Base-by-base conservation (phyloP, 2,113 vertebrate genomes). In the Phasianus colchicus region DNA sequence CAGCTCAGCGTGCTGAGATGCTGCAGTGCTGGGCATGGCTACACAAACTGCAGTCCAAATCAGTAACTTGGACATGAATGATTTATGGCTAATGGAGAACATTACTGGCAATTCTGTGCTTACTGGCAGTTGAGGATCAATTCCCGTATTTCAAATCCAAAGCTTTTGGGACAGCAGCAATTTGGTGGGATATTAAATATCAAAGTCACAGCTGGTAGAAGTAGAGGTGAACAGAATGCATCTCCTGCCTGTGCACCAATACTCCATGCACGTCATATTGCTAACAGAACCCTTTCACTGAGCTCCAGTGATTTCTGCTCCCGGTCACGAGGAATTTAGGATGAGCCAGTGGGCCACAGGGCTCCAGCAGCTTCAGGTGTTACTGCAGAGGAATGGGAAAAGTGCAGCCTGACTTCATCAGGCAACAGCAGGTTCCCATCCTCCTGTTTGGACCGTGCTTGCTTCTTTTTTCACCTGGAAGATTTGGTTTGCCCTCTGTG, bases 41-140 rank as follows among this genome's bases (percentile, higher is more conserved):
- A 89, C 81, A 89, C 81, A 72, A 92, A 92, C 92, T 79, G 58
- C 42, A 92, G 83, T 76, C 82, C 93, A 96, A 92, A 95, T 90
- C 81, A 94, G 94, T 61, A 93, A 94, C 77, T 95, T 72, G 52
- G 89, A 84, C 92, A 94, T 92, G 38, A 96, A 94, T 92, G 95
- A 95, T 93, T 94, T 93, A 96, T 93, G 90, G 61, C 14, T 74
- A 92, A 92, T 27, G 60, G 73, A 63, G 95, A 94, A 71, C 6
- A 54, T 89, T 90, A 90, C 89, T 89, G 83, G 83, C 90, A 84
- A 61, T 93, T 60, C 82, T 93, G 52, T 43, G 89, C 84, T 96
- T 96, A 89, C 94, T 82, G 96, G 94, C 86, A 96, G 88, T 65
- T 93, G 65, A 88, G 94, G 96, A 94, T 94, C 96, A 90, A 92